A percentile compares a stretch with the other conserved stretches of the same genome.
Conservation (phyloP, 2,888 invertebrate genomes). For the Orthonevra nobilis region DNA sequence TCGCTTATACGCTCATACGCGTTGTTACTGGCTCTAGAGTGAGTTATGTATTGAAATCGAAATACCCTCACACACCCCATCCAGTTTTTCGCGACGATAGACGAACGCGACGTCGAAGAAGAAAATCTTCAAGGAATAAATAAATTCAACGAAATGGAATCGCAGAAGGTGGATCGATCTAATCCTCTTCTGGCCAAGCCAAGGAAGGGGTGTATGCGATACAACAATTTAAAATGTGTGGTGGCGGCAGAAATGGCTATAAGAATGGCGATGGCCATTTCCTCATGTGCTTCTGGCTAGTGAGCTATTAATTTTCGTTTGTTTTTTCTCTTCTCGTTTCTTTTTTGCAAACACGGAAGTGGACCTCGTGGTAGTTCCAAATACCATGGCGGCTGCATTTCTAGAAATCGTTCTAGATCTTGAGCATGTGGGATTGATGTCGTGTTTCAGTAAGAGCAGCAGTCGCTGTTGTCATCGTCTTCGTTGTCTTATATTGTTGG, state of each 20-base stretch:
- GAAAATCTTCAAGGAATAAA: conserved; percentile 27
- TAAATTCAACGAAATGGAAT: conserved; percentile 64
- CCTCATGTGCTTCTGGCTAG: conserved; percentile 68
- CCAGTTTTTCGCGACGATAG: conserved; percentile 20
- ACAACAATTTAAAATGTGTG: conserved; percentile 45
- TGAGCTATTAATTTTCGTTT: conserved; percentile 69
- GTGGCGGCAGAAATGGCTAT: conserved; percentile 53
- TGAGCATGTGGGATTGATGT: conserved; percentile 69
- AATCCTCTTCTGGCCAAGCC: conserved; percentile 24
- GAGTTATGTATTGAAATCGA: conserved; percentile 70
- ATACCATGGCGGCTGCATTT: conserved; percentile 65
- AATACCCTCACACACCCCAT: conserved; percentile 66
- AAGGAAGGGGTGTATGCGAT: not conserved
- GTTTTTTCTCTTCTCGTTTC: conserved; percentile 14
- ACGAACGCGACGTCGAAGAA: not conserved
- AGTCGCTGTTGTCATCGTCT: conserved; percentile 38
- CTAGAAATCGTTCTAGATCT: conserved; percentile 70
- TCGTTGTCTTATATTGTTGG: conserved; percentile 38
- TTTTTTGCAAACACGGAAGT: conserved; percentile 54
- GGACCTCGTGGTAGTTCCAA: conserved; percentile 66
- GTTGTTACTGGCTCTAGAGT: conserved; percentile 60
- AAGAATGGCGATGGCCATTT: conserved; percentile 67
- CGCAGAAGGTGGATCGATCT: conserved; percentile 66
- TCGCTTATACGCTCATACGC: conserved; percentile 46
- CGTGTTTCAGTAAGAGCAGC: conserved; percentile 57